Percentiles rank a stretch among this genome's conserved stretches.
Evolutionary conservation across 2,113 vertebrate genomes (phyloP).

Genomic region (Edolisoma coerulescens): DNA sequence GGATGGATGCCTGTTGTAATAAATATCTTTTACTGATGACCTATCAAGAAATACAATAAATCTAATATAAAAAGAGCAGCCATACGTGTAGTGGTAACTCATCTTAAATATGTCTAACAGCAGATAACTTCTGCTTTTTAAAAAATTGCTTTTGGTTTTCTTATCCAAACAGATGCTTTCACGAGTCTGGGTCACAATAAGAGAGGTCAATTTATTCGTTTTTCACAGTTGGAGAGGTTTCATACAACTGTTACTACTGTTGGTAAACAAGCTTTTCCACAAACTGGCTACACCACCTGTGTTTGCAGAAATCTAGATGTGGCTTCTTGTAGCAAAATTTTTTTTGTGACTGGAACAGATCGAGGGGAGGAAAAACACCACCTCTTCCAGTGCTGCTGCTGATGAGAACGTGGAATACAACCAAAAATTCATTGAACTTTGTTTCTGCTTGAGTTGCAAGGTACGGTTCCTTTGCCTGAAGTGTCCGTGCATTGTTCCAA

Average conservation of each 20-base stretch:
- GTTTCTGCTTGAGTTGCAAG: not conserved
- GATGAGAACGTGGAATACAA: not conserved
- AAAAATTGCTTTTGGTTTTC: not conserved
- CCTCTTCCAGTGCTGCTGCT: not conserved
- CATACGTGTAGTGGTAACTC: not conserved
- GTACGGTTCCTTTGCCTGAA: not conserved
- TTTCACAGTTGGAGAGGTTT: not conserved
- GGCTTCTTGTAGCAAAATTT: not conserved
- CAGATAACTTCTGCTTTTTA: not conserved
- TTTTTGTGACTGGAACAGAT: not conserved
- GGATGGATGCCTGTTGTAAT: not conserved
- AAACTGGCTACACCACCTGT: not conserved
- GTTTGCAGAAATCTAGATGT: not conserved
- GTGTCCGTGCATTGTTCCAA: not conserved
- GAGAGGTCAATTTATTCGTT: not conserved
- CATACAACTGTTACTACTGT: not conserved
- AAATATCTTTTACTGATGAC: not conserved
- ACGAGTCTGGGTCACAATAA: not conserved
- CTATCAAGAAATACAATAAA: not conserved
- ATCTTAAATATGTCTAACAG: not conserved
- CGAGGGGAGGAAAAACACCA: not conserved
- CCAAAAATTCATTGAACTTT: not conserved
- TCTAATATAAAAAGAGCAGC: not conserved
- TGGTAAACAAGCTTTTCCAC: not conserved
- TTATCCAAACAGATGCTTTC: not conserved